Evolutionary conservation across 2,888 invertebrate species (phyloP), one percentile per base, ranked within the genome.

Genomic region (Linnaemya vulpina): DNA sequence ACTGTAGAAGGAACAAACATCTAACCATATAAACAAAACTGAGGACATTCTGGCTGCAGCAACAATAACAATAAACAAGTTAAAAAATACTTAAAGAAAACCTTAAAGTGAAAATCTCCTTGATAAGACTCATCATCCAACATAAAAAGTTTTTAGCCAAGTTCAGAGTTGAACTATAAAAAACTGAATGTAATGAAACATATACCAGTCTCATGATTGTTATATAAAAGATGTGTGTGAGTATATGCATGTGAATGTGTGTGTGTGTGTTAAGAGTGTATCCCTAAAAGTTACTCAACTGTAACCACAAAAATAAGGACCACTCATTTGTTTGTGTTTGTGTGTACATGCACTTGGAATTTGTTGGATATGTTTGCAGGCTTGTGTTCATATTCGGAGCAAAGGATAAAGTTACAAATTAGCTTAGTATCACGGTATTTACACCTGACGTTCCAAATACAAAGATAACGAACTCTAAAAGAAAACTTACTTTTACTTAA

Each of bases 351-450:
- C 30, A 30, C 5, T 30, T 30, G 5, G 30, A 30, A 30, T 30
- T 30, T 30, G 30, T 30, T 30, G 5, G 30, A 30, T 15, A 9
- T 65, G 40, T 30, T 35, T 67, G 62, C 71, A 68, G 11, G 11
- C 7, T 17, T 71, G 8, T 40, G 25, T 38, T 73, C 49, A 49
- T 74, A 73, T 40, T 17, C 55, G 43, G 30, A 51, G 79, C 78
- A 79, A 78, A 85, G 78, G 78, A 82, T 85, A 82, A 82, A 85
- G 85, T 85, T 85, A 82, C 85, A 85, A 82, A 85, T 85, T 82
- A 85, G 85, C 78, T 85, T 85, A 82, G 78, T 79, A 85, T 82
- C 85, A 85, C 82, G 78, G 78, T 79, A 85, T 81, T 85, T 81
- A 85, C 85, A 85, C 85, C 85, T 82, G 85, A 82, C 78, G 78